Evolutionary conservation across 2,797 vertebrate genomes (phyloP).

Genomic region (Gouania willdenowi): DNA sequence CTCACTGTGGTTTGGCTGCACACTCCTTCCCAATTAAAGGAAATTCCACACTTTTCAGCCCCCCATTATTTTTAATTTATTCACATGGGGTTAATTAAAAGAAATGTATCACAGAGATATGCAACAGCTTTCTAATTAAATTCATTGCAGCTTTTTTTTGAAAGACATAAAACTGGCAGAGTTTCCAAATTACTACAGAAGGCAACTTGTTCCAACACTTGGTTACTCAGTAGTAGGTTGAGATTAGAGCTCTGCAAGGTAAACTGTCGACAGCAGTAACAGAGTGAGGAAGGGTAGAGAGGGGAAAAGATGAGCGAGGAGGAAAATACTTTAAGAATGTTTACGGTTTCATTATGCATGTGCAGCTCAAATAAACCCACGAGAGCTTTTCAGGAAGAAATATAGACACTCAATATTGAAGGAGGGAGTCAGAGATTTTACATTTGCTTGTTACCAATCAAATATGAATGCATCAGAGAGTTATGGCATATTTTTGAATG

Average conservation of each 20-base stretch:
- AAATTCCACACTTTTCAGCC: constrained; percentile 75
- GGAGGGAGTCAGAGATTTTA: constrained; percentile 28
- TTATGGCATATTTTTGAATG: constrained; percentile 28
- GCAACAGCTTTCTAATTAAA: constrained; percentile 83
- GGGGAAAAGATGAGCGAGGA: constrained; percentile 27
- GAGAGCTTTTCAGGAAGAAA: constrained; percentile 39
- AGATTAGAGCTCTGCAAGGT: constrained; percentile 68
- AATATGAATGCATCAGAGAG: constrained; percentile 10
- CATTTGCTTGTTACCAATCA: constrained; percentile 40
- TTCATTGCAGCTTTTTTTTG: constrained; percentile 75
- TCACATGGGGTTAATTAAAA: constrained; percentile 87
- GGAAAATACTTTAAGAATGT: constrained; percentile 38
- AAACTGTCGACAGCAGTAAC: constrained; percentile 56
- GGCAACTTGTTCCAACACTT: constrained; percentile 74
- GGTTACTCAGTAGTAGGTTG: constrained; percentile 57
- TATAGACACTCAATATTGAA: constrained; percentile 35
- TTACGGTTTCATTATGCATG: constrained; percentile 39
- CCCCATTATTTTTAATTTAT: constrained; percentile 84
- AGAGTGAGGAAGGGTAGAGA: constrained; percentile 26
- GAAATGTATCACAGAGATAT: constrained; percentile 80
- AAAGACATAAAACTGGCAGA: constrained; percentile 73
- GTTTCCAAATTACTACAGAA: constrained; percentile 75
- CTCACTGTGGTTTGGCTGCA: constrained; percentile 75
- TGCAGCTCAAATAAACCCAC: constrained; percentile 43
- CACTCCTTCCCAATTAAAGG: constrained; percentile 75